A percentile compares a stretch with the other conserved stretches of the same genome.
Conservation (phyloP, 2,797 vertebrate species). For the Steatocranus sp. region DNA sequence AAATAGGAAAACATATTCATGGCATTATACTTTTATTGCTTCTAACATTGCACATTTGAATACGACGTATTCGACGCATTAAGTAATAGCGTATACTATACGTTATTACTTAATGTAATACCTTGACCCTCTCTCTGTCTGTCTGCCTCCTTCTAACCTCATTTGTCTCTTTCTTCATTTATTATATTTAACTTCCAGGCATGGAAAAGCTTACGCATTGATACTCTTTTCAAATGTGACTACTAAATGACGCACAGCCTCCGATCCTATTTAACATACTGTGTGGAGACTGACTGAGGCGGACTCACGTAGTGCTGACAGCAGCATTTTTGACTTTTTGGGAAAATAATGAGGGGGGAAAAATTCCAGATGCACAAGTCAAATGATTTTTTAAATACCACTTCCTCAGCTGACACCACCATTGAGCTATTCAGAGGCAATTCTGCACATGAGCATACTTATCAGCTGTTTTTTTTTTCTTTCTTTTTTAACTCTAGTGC, state of each 20-base stretch:
- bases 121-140: background rate
- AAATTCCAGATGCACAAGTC: conserved; percentile 28
- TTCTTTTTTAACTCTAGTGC: background rate
- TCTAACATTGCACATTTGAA: background rate
- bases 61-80: background rate
- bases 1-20: background rate
- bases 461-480: background rate
- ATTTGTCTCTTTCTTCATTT: background rate
- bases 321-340: conserved; percentile 18
- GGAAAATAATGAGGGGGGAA: conserved; percentile 4
- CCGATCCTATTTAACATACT: conserved; percentile 15
- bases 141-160: background rate
- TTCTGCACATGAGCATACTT: background rate
- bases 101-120: background rate
- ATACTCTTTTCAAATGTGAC: conserved; percentile 5
- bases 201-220: background rate
- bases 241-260: conserved; percentile 16
- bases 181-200: background rate
- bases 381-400: conserved; percentile 48
- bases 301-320: conserved; percentile 8
- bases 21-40: background rate
- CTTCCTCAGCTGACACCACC: conserved; percentile 8
- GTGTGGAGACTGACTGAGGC: conserved; percentile 14
- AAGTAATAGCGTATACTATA: background rate
- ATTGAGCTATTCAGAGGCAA: conserved; percentile 24